Percentiles rank a stretch among this genome's conserved stretches.
phyloP scores from a whole-genome alignment of 2,797 vertebrate species.

The Lagorchestes hirsutus region DNA sequence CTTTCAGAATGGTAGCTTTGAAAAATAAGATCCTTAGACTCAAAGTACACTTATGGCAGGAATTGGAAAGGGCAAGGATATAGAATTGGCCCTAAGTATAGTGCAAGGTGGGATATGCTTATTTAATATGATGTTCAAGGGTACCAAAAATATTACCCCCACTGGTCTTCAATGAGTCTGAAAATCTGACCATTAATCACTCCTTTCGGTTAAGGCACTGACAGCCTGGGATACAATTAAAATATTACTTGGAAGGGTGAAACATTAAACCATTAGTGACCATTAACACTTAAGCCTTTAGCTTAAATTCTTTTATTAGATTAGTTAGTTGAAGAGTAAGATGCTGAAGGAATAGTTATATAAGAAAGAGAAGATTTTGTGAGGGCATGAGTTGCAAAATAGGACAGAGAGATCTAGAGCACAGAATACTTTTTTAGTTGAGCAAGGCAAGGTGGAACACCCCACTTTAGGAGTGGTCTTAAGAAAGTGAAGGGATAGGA shows the following conservation, averaged over 20 bases:
- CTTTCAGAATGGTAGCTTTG: not conserved
- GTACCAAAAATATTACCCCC: not conserved
- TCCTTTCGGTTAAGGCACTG: not conserved
- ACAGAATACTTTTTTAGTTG: not conserved
- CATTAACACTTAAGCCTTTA: no score
- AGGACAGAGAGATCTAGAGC: not conserved
- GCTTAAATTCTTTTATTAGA: not conserved
- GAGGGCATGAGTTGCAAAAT: not conserved
- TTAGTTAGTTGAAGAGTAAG: not conserved
- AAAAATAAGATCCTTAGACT: not conserved
- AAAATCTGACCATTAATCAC: no score
- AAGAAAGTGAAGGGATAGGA: not conserved
- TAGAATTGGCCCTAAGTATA: not conserved
- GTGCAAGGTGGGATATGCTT: not conserved
- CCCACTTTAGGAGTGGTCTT: not conserved
- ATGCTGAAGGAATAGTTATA: not conserved
- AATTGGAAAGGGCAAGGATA: not conserved
- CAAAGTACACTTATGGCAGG: not conserved
- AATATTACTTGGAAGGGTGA: not conserved
- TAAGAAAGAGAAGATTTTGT: not conserved
- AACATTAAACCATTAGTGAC: not conserved
- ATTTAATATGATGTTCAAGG: not conserved
- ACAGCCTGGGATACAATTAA: not conserved
- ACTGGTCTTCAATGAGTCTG: not conserved
- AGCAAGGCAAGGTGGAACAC: not conserved